Percentiles rank a stretch among this genome's conserved stretches.
These are phyloP conservation scores for Corythornis cristatus DNA, from an alignment of 2,113 vertebrate genomes.

Conservation along the genomic window DNA sequence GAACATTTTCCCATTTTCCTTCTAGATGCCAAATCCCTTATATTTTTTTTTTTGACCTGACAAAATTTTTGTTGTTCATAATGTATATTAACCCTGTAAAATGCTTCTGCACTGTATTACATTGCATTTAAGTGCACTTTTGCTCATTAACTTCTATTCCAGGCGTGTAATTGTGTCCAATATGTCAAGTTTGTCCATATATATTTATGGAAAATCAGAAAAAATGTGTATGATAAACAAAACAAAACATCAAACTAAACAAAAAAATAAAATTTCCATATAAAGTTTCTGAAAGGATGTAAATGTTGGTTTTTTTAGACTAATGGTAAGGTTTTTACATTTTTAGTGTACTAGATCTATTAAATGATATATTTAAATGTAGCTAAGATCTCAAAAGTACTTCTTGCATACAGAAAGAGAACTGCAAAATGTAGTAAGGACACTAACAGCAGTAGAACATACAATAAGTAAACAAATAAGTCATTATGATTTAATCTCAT, in stretches of 20 bases:
- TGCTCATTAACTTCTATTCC: constrained; percentile 61
- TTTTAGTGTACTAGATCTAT: not conserved
- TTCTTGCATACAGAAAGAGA: not conserved
- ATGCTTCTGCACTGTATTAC: constrained; percentile 41
- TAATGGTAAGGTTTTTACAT: not conserved
- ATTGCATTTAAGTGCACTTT: constrained; percentile 61
- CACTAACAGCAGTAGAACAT: not conserved
- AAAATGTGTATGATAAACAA: constrained; percentile 38
- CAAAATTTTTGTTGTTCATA: constrained; percentile 36
- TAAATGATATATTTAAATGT: not conserved
- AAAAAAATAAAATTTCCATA: constrained; percentile 66
- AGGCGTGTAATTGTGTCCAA: constrained; percentile 60
- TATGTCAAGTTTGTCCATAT: constrained; percentile 60
- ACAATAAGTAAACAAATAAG: no score
- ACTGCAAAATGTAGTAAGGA: not conserved
- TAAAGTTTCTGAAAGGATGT: constrained; percentile 62
- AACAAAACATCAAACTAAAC: not conserved
- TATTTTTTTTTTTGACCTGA: constrained; percentile 19
- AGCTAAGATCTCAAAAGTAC: not conserved
- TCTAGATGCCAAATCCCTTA: constrained; percentile 46
- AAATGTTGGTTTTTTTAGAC: not conserved
- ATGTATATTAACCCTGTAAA: constrained; percentile 63
- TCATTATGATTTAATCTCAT: not conserved
- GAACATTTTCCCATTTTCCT: constrained; percentile 27
- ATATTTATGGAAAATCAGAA: constrained; percentile 66